Conservation (phyloP, 2,113 vertebrate species). For the Panurus biarmicus region DNA sequence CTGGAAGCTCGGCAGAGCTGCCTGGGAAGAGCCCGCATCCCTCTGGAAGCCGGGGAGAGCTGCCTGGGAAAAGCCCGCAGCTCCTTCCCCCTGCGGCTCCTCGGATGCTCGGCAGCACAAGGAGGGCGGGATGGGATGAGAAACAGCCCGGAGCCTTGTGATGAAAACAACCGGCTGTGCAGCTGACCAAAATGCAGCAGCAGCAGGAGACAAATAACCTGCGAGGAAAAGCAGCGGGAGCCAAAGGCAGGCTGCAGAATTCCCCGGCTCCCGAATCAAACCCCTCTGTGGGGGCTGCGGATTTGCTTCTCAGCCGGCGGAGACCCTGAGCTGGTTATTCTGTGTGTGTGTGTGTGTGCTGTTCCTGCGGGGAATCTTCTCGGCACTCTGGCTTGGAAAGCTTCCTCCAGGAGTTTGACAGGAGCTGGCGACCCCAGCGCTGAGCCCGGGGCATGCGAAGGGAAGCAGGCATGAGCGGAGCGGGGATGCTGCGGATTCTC, state of each 20-base stretch:
- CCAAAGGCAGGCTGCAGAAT: not conserved
- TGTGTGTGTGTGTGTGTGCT: not conserved
- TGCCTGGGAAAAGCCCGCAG: not conserved
- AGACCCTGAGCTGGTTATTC: not conserved
- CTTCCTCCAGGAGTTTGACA: not conserved
- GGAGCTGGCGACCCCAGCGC: not conserved
- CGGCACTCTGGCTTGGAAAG: not conserved
- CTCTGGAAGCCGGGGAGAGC: not conserved
- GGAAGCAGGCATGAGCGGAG: slow-evolving; percentile 38
- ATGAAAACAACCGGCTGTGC: not conserved
- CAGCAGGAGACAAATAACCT: not conserved
- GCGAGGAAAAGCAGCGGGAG: not conserved
- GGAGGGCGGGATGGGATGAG: slow-evolving; percentile 43
- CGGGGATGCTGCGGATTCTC: not conserved
- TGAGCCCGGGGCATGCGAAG: not conserved
- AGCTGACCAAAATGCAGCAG: slow-evolving; percentile 49
- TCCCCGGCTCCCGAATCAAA: not conserved
- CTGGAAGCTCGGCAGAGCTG: not conserved
- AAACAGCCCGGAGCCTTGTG: not conserved
- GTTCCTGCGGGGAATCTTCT: not conserved
- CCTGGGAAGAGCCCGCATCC: not conserved
- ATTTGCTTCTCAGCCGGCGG: not conserved
- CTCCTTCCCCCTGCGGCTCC: not conserved
- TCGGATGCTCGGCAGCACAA: not conserved
- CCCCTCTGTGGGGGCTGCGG: not conserved